These are phyloP conservation scores for Onychostoma macrolepis DNA, from an alignment of 2,113 vertebrate species.

Conservation along the genomic window DNA sequence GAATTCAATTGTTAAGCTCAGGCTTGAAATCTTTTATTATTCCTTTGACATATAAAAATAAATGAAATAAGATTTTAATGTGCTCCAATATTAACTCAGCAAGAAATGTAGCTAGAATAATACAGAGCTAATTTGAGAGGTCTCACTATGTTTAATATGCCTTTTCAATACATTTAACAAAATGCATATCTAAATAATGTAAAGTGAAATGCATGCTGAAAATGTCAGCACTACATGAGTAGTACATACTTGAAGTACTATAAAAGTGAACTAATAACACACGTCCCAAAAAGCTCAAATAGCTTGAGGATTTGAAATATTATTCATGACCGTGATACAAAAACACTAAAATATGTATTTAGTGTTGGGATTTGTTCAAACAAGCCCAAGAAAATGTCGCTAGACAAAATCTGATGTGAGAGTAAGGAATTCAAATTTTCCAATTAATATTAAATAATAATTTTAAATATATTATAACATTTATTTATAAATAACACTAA, in stretches of 20 bases:
- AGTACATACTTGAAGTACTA: not conserved
- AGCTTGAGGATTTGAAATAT: not conserved
- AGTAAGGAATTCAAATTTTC: not conserved
- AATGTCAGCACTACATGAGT: not conserved
- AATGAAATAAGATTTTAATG: not conserved
- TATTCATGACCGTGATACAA: not conserved
- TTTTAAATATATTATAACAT: not conserved
- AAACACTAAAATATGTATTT: not conserved
- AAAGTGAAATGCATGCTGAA: not conserved
- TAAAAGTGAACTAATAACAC: not conserved
- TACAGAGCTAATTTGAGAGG: not conserved
- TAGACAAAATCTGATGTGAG: not conserved
- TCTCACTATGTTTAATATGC: not conserved
- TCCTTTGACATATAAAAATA: conserved; percentile 13
- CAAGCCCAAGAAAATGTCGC: not conserved
- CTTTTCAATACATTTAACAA: not conserved
- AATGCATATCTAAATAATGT: not conserved
- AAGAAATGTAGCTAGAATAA: not conserved
- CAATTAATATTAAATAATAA: too few species aligned
- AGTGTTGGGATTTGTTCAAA: not conserved
- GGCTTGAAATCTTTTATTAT: not conserved
- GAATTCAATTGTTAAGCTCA: conserved; percentile 5
- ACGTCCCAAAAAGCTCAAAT: not conserved
- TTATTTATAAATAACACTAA: not conserved
- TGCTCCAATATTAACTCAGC: not conserved